A percentile compares a stretch with the other conserved stretches of the same genome.
These are phyloP conservation scores for Notamacropus eugenii DNA, from an alignment of 2,797 vertebrate species.

Conservation along the genomic window DNA sequence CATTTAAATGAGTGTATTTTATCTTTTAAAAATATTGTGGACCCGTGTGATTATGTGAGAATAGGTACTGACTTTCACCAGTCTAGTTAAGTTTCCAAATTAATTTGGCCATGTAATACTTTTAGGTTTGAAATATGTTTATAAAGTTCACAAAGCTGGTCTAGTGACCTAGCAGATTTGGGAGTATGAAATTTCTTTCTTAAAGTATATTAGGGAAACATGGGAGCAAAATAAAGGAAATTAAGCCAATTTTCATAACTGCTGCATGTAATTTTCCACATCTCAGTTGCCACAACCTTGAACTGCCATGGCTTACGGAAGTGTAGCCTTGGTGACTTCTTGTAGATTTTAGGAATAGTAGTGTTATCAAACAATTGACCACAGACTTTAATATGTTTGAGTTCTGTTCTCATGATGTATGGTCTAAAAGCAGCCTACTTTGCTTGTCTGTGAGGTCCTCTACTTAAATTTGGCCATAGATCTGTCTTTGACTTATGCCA, in stretches of 20 bases:
- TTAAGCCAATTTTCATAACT: not conserved
- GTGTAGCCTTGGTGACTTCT: not conserved
- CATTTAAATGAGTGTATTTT: not conserved
- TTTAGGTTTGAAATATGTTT: not conserved
- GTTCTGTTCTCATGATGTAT: not conserved
- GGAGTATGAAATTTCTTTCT: not conserved
- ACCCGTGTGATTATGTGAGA: not conserved
- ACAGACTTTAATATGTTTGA: not conserved
- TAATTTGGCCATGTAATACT: not conserved
- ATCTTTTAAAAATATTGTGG: not conserved
- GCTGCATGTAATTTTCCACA: rapidly evolving
- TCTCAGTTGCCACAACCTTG: not conserved
- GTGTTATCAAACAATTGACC: not conserved
- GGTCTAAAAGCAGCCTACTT: not conserved
- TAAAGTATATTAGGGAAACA: not conserved
- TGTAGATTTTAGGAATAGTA: not conserved
- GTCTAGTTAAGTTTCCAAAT: not conserved
- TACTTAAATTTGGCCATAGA: not conserved
- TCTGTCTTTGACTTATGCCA: not conserved
- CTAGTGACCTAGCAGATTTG: not conserved
- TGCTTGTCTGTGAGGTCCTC: not conserved
- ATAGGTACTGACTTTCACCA: rapidly evolving
- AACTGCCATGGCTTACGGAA: not conserved
- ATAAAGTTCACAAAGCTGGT: not conserved
- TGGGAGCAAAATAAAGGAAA: not conserved